Percentiles rank a stretch among this genome's conserved stretches.
phyloP scores from a whole-genome alignment of 2,888 invertebrate genomes.

The Acanthosepion lycidas region DNA sequence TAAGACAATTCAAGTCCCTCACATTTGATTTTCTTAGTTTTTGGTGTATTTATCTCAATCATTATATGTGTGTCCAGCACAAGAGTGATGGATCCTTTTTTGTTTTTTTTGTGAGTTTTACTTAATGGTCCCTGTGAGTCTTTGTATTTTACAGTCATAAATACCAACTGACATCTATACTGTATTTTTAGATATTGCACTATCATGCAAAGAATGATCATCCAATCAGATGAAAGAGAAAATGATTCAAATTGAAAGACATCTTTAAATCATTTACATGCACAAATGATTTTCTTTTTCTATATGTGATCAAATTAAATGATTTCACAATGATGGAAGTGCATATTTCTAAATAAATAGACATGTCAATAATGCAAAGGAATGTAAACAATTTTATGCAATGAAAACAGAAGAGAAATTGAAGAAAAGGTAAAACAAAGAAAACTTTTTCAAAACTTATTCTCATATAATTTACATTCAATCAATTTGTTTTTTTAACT shows the following conservation, averaged over 20 bases:
- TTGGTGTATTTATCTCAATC: too few species aligned
- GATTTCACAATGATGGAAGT: neutral
- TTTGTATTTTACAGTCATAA: too few species aligned
- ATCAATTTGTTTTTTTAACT: neutral
- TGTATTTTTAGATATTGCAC: too few species aligned
- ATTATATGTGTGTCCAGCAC: too few species aligned
- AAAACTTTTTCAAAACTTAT: neutral
- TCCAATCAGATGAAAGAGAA: neutral
- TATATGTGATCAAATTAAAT: neutral
- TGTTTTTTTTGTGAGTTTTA: too few species aligned
- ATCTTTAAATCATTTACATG: neutral
- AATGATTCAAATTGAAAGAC: neutral
- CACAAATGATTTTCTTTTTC: neutral
- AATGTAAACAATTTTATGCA: neutral
- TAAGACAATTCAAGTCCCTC: too few species aligned
- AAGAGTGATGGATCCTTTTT: too few species aligned
- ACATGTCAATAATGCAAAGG: neutral
- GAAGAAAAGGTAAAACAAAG: neutral
- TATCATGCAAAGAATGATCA: too few species aligned
- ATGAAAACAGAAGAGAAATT: too few species aligned
- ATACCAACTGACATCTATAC: too few species aligned
- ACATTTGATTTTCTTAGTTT: too few species aligned
- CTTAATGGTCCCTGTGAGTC: too few species aligned
- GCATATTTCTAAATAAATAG: neutral
- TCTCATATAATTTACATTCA: slow-evolving; percentile 22